Base-by-base conservation (phyloP, 1,140 invertebrate genomes). In the Saccostrea echinata region DNA sequence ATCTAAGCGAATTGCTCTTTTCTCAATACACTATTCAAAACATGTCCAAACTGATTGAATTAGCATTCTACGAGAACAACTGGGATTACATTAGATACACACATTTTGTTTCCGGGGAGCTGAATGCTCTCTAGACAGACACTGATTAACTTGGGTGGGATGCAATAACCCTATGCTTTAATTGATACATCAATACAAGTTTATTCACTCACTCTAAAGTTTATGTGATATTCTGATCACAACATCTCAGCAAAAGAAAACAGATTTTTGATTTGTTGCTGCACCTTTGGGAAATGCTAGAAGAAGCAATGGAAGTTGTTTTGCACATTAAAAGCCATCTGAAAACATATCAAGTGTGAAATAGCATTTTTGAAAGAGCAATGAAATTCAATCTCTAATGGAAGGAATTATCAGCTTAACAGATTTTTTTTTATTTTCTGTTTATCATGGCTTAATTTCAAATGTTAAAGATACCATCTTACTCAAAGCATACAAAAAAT, bases 1-100 rank as follows among this genome's bases (percentile, higher is more conserved):
- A 76, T 76, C 68, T 76, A 12, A 30, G 68, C 68, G 30, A 76
- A 76, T 76, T 76, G 68, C 68, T 76, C 68, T 76, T 76, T 76
- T 27, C n/a, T 30, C 24, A 76, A 30, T 30, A 27, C 24, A 27
- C 68, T 76, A 76, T 76, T 76, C 68, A 76, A 76, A 76, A 76
- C 68, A 76, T 76, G 68, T 76, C 68, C 68, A 18, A 76, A 13
- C 68, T 76, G 68, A 76, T 76, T 76, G 68, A 76, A 76, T 76
- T 76, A 76, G 68, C 24, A 18, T 76, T 76, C 68, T 76, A 13
- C 27, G 27, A 64, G 68, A 76, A 76, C 68, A 76, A 33, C 68
- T 30, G 68, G 27, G 68, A 76, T 76, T 76, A 76, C 27, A 76
- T 76, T 76, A 76, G 68, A 76, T 76, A 76, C 68, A 76, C 68